Percentiles rank a stretch among this genome's conserved stretches.
phyloP scores from a whole-genome alignment of 1,140 invertebrate genomes.

The Coenobita brevimanus region DNA sequence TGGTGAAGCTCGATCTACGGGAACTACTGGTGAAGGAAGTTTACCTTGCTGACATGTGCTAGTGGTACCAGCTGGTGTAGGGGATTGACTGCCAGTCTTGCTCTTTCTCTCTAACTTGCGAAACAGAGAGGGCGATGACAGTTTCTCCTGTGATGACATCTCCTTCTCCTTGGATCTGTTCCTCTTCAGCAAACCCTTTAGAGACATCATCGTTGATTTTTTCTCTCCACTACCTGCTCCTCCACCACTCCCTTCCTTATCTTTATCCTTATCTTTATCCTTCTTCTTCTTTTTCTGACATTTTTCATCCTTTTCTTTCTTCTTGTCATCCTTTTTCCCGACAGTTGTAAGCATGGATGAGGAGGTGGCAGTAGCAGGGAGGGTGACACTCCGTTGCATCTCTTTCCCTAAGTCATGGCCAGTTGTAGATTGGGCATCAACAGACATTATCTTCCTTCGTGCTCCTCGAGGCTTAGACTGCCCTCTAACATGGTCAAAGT shows the following conservation, averaged over 20 bases:
- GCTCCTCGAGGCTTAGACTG: constrained; percentile 48
- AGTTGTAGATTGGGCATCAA: constrained; percentile 48
- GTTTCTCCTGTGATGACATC: constrained; percentile 45
- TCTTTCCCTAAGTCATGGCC: constrained; percentile 25
- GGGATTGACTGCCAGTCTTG: constrained; percentile 53
- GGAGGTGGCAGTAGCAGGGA: constrained; percentile 52
- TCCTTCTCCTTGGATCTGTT: constrained; percentile 62
- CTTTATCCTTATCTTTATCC: constrained; percentile 50
- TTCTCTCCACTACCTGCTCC: constrained; percentile 42
- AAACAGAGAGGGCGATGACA: constrained; percentile 66
- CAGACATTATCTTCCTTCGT: constrained; percentile 59
- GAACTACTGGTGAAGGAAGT: not conserved
- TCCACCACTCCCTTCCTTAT: constrained; percentile 59
- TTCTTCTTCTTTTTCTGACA: constrained; percentile 36
- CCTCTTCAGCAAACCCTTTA: constrained; percentile 65
- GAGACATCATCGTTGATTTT: constrained; percentile 63
- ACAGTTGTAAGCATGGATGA: not conserved
- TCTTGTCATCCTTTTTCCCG: constrained; percentile 40
- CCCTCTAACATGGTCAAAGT: constrained; percentile 64
- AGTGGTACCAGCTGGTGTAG: constrained; percentile 23
- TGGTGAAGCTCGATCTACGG: constrained; percentile 12
- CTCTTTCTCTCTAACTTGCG: constrained; percentile 62
- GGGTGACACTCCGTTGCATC: constrained; percentile 66
- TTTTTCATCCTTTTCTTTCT: constrained; percentile 52
- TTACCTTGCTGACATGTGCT: constrained; percentile 1